Conservation (phyloP, 2,113 vertebrate species). For the Xenopus tropicalis region DNA sequence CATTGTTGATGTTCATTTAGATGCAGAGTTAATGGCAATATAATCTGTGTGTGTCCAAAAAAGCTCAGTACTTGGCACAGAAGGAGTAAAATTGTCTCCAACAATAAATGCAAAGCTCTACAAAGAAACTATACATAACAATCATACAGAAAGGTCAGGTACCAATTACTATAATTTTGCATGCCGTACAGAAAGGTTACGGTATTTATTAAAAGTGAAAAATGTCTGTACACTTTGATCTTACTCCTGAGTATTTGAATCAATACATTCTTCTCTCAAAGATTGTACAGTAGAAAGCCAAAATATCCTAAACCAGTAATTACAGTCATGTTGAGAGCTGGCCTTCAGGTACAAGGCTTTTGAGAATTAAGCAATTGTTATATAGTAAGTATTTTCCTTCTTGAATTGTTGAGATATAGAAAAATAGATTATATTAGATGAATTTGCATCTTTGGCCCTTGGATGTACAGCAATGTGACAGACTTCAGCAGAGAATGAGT, state of each 20-base stretch:
- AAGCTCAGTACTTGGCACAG: background rate
- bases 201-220: background rate
- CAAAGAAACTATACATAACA: background rate
- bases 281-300: background rate
- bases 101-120: background rate
- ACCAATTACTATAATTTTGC: conserved; percentile 1
- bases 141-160: background rate
- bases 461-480: too few species aligned
- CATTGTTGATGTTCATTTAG: too few species aligned
- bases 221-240: conserved; percentile 4
- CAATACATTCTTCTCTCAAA: conserved; percentile 7
- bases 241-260: conserved; percentile 4
- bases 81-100: background rate
- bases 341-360: background rate
- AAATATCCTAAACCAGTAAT: conserved; percentile 2
- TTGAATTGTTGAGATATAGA: background rate
- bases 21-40: too few species aligned
- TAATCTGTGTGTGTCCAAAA: background rate
- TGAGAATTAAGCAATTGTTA: background rate
- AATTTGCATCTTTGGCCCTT: background rate
- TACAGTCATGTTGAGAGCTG: background rate
- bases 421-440: background rate
- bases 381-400: background rate
- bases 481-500: too few species aligned
- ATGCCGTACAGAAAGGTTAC: conserved; percentile 4